Evolutionary conservation across 2,888 invertebrate species (phyloP), one percentile per base, ranked within the genome.

Genomic region (Drosophila parthenogenetica): DNA sequence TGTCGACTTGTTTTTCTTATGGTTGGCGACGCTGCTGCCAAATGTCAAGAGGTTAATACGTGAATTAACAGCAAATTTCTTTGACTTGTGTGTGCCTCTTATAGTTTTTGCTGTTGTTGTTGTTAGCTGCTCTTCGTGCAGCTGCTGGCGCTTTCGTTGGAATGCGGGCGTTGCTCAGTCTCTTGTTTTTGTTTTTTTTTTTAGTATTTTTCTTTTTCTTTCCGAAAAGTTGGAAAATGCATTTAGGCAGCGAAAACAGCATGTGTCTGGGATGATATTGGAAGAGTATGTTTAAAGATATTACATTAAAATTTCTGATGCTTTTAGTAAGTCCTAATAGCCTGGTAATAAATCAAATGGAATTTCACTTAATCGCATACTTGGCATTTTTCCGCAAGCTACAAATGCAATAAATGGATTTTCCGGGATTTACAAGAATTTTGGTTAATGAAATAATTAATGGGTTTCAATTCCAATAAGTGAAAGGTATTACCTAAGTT

Each of bases 31-130:
- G 77, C 70, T 77, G 78, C 77, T 85, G 77, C 79, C 79, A 90
- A 90, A 90, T 90, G 90, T 89, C 90, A 90, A 84, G 79, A 90
- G 90, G 90, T 89, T 90, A 90, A 90, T 90, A 89, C 90, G 90
- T 89, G 90, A 87, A 89, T 86, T 89, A 90, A 90, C 87, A 86
- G 87, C 87, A 88, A 80, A 89, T 90, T 90, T 90, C 86, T 84
- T 87, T 83, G 83, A 83, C 86, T 82, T 86, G 81, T 81, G 80
- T 80, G 78, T 71, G 81, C 66, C 66, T 55, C 55, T 49, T 59
- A 46, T 69, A 66, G 66, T 25, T 67, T 63, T 58, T 55, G 39
- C 14, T 39, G 49, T 5, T 59, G 65, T 49, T 57, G 39, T 46
- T 65, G 71, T 14, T 64, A n/a, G 65, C 60, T 76, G 73, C 55